Percentiles rank a stretch among this genome's conserved stretches.
Conservation (phyloP, 1,140 invertebrate species). For the Pseudobourletiella spinata region DNA sequence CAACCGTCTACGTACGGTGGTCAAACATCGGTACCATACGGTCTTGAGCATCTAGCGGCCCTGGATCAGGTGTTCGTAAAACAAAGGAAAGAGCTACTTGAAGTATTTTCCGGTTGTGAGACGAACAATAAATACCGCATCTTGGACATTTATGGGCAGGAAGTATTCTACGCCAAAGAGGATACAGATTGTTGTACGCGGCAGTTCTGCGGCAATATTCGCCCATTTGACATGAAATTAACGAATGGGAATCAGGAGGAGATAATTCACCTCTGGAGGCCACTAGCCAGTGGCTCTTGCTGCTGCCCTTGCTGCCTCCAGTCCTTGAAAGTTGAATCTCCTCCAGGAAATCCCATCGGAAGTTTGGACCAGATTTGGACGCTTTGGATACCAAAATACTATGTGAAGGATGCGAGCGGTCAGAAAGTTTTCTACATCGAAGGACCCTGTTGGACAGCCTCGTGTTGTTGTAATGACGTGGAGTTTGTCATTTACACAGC, state of each 20-base stretch:
- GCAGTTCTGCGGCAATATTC: slow-evolving; percentile 62
- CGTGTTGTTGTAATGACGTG: slow-evolving; percentile 34
- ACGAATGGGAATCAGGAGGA: slow-evolving; percentile 66
- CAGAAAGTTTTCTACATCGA: background rate
- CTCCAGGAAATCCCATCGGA: background rate
- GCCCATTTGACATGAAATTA: slow-evolving; percentile 78
- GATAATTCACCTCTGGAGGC: slow-evolving; percentile 64
- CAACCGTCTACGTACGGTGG: background rate
- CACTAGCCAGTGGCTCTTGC: no score
- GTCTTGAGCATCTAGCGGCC: background rate
- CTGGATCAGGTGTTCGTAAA: background rate
- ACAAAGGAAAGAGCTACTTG: background rate
- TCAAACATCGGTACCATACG: background rate
- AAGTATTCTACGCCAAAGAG: slow-evolving; percentile 75
- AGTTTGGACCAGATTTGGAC: background rate
- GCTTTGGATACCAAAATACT: slow-evolving; percentile 37
- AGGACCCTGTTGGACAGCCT: background rate
- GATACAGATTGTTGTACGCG: slow-evolving; percentile 59
- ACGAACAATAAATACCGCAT: slow-evolving; percentile 30
- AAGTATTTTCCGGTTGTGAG: slow-evolving; percentile 32
- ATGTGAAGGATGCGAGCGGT: background rate
- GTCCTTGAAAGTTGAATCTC: background rate
- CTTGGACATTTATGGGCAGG: slow-evolving; percentile 56
- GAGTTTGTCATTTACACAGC: background rate
- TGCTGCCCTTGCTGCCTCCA: slow-evolving; percentile 65